These are phyloP conservation scores for Pomacea maculata DNA, from an alignment of 1,140 invertebrate genomes.

Conservation along the genomic window DNA sequence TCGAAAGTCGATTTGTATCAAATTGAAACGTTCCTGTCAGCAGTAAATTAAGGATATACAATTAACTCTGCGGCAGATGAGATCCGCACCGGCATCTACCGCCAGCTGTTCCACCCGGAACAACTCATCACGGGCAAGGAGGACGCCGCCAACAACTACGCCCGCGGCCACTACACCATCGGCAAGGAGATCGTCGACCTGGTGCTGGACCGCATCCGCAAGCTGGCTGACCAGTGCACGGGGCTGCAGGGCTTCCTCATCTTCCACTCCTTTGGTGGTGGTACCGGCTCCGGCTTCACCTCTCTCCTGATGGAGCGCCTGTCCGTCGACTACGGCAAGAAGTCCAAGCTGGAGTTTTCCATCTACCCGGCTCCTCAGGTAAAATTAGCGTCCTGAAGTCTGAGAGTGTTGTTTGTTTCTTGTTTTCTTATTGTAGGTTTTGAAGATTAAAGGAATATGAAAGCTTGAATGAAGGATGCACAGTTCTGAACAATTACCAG, in stretches of 20 bases:
- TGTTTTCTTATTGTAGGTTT: too few relatives aligned
- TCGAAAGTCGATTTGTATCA: too few relatives aligned
- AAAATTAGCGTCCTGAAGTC: background rate
- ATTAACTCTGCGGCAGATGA: constrained; percentile 26
- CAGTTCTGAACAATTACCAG: too few relatives aligned
- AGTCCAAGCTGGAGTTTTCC: constrained; percentile 71
- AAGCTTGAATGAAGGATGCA: too few relatives aligned
- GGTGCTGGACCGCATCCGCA: constrained; percentile 74
- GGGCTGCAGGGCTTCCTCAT: constrained; percentile 87
- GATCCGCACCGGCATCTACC: constrained; percentile 41
- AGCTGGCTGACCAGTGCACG: constrained; percentile 85
- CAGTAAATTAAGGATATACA: background rate
- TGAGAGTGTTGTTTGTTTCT: too few relatives aligned
- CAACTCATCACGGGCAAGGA: constrained; percentile 71
- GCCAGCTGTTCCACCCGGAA: constrained; percentile 36
- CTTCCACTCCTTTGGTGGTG: constrained; percentile 75
- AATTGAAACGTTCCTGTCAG: too few relatives aligned
- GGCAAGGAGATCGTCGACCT: constrained; percentile 17
- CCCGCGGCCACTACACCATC: constrained; percentile 19
- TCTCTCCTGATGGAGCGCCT: constrained; percentile 73
- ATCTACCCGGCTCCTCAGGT: constrained; percentile 68
- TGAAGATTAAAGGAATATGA: too few relatives aligned
- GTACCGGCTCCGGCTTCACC: constrained; percentile 83
- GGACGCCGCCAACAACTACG: constrained; percentile 44
- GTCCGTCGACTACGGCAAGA: constrained; percentile 82